Conservation (phyloP, 2,888 invertebrate species). For the Melanophora roralis region DNA sequence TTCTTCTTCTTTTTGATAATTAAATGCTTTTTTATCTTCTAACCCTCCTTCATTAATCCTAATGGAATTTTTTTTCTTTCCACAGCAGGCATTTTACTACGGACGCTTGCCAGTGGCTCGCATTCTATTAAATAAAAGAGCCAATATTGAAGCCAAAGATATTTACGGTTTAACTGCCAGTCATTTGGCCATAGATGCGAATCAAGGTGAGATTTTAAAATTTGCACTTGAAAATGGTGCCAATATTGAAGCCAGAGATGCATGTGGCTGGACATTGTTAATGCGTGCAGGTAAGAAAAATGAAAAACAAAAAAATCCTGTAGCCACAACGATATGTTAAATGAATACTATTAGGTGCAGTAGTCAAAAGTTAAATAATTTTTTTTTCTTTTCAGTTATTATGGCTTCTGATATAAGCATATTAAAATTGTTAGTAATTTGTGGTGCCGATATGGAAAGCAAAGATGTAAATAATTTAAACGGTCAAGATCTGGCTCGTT, state of each 20-base stretch:
- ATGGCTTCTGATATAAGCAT: constrained; percentile 72
- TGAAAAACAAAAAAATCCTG: neutral
- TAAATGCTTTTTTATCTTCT: constrained; percentile 16
- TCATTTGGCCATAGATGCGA: constrained; percentile 75
- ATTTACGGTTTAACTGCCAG: constrained; percentile 74
- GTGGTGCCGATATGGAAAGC: constrained; percentile 70
- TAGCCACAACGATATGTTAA: neutral
- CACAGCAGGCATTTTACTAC: constrained; percentile 74
- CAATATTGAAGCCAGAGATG: constrained; percentile 73
- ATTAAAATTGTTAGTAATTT: constrained; percentile 71
- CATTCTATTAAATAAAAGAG: constrained; percentile 75
- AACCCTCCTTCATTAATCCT: no score
- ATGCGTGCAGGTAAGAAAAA: constrained; percentile 72
- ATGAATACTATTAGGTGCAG: neutral
- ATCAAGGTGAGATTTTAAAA: constrained; percentile 73
- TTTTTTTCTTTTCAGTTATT: constrained; percentile 66
- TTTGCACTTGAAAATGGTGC: constrained; percentile 75
- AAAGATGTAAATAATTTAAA: constrained; percentile 69
- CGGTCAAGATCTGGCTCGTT: constrained; percentile 71
- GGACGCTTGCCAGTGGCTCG: constrained; percentile 74
- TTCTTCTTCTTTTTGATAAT: neutral
- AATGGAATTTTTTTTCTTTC: no score
- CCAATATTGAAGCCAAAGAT: constrained; percentile 73
- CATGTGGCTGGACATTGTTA: constrained; percentile 74
- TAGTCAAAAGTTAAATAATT: constrained; percentile 21